Conservation (phyloP, 1,140 invertebrate species). For the Choristoneura fumiferana region DNA sequence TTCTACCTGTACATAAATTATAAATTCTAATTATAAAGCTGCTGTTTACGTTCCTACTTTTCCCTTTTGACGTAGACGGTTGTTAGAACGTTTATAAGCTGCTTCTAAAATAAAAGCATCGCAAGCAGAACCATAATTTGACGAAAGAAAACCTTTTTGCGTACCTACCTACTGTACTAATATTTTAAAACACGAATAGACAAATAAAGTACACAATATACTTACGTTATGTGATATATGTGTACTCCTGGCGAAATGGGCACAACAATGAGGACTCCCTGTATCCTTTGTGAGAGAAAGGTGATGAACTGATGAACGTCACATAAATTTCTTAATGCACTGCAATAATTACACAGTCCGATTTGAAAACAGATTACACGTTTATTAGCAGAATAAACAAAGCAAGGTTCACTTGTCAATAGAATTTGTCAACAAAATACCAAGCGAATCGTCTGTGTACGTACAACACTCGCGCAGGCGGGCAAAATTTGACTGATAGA, state of each 20-base stretch:
- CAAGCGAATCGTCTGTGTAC: constrained; percentile 35
- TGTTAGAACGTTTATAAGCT: too few relatives aligned
- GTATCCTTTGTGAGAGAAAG: constrained; percentile 53
- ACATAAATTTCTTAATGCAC: constrained; percentile 29
- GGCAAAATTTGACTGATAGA: constrained; percentile 41
- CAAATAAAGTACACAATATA: constrained; percentile 20
- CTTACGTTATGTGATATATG: constrained; percentile 35
- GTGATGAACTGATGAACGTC: constrained; percentile 42
- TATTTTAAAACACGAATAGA: too few relatives aligned
- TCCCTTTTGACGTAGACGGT: too few relatives aligned
- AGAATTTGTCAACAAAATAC: constrained; percentile 47
- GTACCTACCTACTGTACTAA: too few relatives aligned
- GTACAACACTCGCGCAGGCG: constrained; percentile 50
- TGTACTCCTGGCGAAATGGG: constrained; percentile 29
- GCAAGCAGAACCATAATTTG: too few relatives aligned
- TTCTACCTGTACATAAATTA: background rate
- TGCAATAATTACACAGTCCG: constrained; percentile 10
- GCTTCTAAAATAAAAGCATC: too few relatives aligned
- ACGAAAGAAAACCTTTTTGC: too few relatives aligned
- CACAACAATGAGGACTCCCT: constrained; percentile 38
- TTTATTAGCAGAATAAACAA: constrained; percentile 21
- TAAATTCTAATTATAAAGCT: too few relatives aligned
- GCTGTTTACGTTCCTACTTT: too few relatives aligned
- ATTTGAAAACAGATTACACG: constrained; percentile 17
- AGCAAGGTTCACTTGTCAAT: constrained; percentile 28